phyloP scores from a whole-genome alignment of 1,140 invertebrate species.

The Idris sp. region DNA sequence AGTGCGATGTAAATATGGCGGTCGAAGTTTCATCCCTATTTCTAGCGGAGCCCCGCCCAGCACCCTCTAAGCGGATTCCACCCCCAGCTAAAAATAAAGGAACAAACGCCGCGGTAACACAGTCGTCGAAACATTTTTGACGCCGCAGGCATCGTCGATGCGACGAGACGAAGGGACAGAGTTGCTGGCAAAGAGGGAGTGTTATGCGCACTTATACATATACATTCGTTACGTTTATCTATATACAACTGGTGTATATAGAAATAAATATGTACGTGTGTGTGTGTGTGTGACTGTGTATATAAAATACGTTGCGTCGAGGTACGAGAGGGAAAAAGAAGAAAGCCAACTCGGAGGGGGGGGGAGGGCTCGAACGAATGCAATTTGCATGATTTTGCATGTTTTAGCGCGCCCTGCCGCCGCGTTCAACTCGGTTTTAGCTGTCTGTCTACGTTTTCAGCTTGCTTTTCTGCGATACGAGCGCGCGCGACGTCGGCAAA shows the following conservation, averaged over 20 bases:
- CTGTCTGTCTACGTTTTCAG: conserved; percentile 74
- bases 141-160: conserved; percentile 66
- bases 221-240: no score
- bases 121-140: conserved; percentile 76
- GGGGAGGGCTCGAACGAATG: conserved; percentile 71
- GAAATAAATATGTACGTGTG: conserved; percentile 9
- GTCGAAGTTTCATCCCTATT: conserved; percentile 74
- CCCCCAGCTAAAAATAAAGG: conserved; percentile 75
- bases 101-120: conserved; percentile 73
- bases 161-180: conserved; percentile 56
- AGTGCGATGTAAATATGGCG: conserved; percentile 74
- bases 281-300: no score
- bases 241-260: conserved; percentile 14
- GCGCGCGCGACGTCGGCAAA: conserved; percentile 43
- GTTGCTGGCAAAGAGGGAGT: conserved; percentile 38
- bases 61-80: conserved; percentile 69
- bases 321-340: conserved; percentile 60
- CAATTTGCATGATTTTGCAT: conserved; percentile 79
- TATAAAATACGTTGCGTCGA: conserved; percentile 40
- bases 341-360: conserved; percentile 57
- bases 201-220: conserved; percentile 3
- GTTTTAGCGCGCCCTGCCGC: conserved; percentile 76
- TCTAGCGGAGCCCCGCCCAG: conserved; percentile 73
- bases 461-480: conserved; percentile 74
- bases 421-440: conserved; percentile 71